Evolutionary conservation across 1,140 invertebrate genomes (phyloP).

Genomic region (Vollenhovia emeryi): DNA sequence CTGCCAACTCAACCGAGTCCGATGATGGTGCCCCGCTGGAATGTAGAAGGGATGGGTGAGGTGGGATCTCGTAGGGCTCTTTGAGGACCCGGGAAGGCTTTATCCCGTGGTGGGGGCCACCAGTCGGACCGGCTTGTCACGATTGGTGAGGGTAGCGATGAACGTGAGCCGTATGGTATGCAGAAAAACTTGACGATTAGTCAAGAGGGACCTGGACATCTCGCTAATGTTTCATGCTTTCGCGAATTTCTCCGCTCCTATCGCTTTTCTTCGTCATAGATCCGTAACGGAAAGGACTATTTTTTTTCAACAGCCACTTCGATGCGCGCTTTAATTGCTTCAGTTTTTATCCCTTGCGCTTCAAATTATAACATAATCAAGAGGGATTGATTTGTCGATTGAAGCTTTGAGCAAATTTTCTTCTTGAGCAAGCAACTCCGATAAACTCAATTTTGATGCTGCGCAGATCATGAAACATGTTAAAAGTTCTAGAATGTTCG

Average conservation of each 20-base stretch:
- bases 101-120: constrained; percentile 69
- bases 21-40: constrained; percentile 75
- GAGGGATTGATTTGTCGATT: neutral
- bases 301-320: neutral
- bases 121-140: constrained; percentile 79
- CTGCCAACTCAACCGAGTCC: constrained; percentile 72
- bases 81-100: constrained; percentile 73
- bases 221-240: constrained; percentile 54
- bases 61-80: constrained; percentile 68
- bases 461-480: neutral
- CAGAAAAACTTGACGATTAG: constrained; percentile 78
- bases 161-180: constrained; percentile 72
- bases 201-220: constrained; percentile 64
- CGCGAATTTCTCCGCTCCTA: neutral
- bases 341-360: neutral
- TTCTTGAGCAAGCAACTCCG: neutral
- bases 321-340: neutral
- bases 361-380: neutral
- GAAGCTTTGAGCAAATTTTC: neutral
- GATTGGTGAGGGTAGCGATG: constrained; percentile 67
- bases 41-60: constrained; percentile 71
- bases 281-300: neutral
- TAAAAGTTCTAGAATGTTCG: neutral
- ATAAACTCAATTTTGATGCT: neutral
- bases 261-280: neutral